These are phyloP conservation scores for Phortica magna DNA, from an alignment of 2,888 invertebrate genomes.

Conservation along the genomic window DNA sequence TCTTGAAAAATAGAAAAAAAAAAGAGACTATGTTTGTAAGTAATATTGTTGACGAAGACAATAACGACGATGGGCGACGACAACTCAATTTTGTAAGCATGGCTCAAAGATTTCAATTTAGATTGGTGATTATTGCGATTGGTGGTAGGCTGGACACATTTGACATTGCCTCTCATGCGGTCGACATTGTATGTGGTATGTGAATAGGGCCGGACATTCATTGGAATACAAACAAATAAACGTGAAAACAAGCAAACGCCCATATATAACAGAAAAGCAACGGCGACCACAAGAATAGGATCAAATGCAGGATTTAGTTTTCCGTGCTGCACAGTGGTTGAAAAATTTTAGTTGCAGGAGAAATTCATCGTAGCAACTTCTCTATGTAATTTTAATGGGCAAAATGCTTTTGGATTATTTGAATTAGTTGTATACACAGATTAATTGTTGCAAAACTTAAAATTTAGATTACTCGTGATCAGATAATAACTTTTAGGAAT, in stretches of 20 bases:
- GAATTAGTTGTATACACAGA: no score
- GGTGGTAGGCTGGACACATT: background rate
- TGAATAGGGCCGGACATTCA: background rate
- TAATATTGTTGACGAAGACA: background rate
- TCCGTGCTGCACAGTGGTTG: background rate
- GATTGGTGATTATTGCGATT: conserved; percentile 3
- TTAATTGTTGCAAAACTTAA: no score
- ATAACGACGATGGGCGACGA: background rate
- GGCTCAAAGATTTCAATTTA: conserved; percentile 26
- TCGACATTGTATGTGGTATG: background rate
- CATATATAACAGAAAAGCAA: background rate
- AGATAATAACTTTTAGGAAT: no score
- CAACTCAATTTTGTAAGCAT: conserved; percentile 20
- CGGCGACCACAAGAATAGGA: background rate
- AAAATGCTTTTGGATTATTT: no score
- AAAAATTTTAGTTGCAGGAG: background rate
- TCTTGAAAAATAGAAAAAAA: conserved; percentile 16
- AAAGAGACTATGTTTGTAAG: background rate
- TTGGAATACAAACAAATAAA: background rate
- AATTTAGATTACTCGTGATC: no score
- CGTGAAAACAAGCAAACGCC: conserved; percentile 22
- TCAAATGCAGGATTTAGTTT: background rate
- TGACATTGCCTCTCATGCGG: background rate
- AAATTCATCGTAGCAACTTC: background rate
- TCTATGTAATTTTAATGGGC: no score